Conservation (phyloP, 2,113 vertebrate species). For the Strix aluco region DNA sequence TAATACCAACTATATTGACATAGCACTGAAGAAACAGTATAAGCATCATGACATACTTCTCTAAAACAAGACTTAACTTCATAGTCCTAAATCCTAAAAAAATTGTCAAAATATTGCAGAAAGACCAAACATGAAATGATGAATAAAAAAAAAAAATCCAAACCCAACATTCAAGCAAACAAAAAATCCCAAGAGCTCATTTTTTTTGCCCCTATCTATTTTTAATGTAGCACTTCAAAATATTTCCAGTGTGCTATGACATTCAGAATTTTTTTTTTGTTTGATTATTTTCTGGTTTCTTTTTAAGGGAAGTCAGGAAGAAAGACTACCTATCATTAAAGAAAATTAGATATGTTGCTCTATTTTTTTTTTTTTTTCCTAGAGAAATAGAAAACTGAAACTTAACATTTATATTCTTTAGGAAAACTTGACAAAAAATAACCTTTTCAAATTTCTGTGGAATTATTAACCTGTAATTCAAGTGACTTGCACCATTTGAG, state of each 20-base stretch:
- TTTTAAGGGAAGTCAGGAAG: not conserved
- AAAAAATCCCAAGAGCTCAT: accelerated
- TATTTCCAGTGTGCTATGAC: not conserved
- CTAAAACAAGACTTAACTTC: not conserved
- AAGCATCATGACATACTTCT: not conserved
- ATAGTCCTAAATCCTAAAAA: not conserved
- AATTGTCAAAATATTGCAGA: not conserved
- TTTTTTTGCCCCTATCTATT: not conserved
- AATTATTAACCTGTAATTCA: not conserved
- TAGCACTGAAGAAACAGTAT: not conserved
- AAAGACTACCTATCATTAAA: not conserved
- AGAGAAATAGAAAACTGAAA: not conserved
- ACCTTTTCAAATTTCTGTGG: not conserved
- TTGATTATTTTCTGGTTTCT: not conserved
- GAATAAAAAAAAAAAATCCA: not conserved
- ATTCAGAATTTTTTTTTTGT: not conserved
- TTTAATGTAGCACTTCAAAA: not conserved
- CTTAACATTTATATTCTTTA: not conserved
- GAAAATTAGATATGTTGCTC: not conserved
- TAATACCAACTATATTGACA: not conserved
- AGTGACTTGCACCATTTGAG: not conserved
- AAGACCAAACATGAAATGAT: not conserved
- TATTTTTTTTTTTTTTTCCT: not conserved
- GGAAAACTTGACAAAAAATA: not conserved
- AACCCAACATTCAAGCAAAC: not conserved